phyloP scores from a whole-genome alignment of 2,888 invertebrate species.

The Tenthredo livida region DNA sequence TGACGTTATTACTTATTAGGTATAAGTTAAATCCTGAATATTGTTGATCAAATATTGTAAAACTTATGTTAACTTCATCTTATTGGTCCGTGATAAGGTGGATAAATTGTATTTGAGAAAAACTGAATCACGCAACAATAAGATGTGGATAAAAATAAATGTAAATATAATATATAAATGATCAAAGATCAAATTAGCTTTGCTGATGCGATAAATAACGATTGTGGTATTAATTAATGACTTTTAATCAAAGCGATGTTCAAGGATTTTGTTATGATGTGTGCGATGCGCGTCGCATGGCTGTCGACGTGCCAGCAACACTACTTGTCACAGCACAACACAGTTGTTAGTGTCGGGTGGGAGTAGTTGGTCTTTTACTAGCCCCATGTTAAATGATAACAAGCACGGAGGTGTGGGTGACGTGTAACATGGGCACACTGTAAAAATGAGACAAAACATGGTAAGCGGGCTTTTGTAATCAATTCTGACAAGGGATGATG shows the following conservation, averaged over 20 bases:
- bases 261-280: conserved; percentile 62
- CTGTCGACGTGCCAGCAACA: conserved; percentile 58
- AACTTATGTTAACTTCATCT: conserved; percentile 43
- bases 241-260: conserved; percentile 67
- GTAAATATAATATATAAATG: conserved; percentile 36
- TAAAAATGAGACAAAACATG: conserved; percentile 65
- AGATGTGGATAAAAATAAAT: conserved; percentile 45
- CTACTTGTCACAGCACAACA: conserved; percentile 55
- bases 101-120: background rate
- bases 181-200: conserved; percentile 74
- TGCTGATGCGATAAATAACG: conserved; percentile 75
- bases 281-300: conserved; percentile 52
- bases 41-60: conserved; percentile 47
- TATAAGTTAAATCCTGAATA: conserved; percentile 20
- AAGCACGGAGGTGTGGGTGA: conserved; percentile 67
- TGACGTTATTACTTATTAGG: background rate
- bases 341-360: conserved; percentile 64
- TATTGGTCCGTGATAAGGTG: background rate
- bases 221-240: conserved; percentile 68
- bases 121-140: conserved; percentile 45
- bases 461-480: conserved; percentile 61
- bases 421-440: conserved; percentile 65
- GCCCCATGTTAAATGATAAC: conserved; percentile 67
- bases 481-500: conserved; percentile 64
- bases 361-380: conserved; percentile 60